A percentile compares a stretch with the other conserved stretches of the same genome.
Conservation (phyloP, 2,888 invertebrate species). For the Spisula solida region DNA sequence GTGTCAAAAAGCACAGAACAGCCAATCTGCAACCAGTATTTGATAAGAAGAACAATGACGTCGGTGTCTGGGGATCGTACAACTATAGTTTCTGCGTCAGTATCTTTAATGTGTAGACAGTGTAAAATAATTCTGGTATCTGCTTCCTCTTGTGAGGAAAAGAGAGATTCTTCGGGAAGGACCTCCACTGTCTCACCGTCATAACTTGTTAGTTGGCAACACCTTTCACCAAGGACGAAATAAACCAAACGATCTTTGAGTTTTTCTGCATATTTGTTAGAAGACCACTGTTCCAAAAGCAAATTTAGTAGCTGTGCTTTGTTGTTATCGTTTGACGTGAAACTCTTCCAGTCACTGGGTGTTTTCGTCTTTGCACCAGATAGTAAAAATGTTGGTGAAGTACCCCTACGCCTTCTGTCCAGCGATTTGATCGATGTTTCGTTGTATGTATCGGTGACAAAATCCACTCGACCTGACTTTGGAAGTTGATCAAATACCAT, state of each 20-base stretch:
- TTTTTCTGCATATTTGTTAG: slow-evolving; percentile 39
- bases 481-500: too few relatives aligned
- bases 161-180: background rate
- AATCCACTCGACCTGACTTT: too few relatives aligned
- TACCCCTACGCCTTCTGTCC: slow-evolving; percentile 32
- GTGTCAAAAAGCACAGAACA: slow-evolving; percentile 57
- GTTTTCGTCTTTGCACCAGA: slow-evolving; percentile 44
- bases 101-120: background rate
- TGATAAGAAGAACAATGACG: slow-evolving; percentile 52
- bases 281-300: too few relatives aligned
- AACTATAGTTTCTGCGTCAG: slow-evolving; percentile 28
- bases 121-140: slow-evolving; percentile 54
- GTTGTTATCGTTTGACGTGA: too few relatives aligned
- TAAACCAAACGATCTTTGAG: background rate
- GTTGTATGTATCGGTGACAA: too few relatives aligned
- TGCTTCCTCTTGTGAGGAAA: slow-evolving; percentile 56
- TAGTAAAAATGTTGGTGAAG: slow-evolving; percentile 24
- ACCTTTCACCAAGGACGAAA: slow-evolving; percentile 34
- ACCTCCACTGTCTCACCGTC: slow-evolving; percentile 23
- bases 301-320: too few relatives aligned
- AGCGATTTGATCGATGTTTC: background rate
- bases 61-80: slow-evolving; percentile 64
- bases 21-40: slow-evolving; percentile 10
- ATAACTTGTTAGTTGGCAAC: slow-evolving; percentile 28
- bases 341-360: slow-evolving; percentile 52